A percentile compares a stretch with the other conserved stretches of the same genome.
Conservation (phyloP, 2,888 invertebrate species). For the Apotomis capreana region DNA sequence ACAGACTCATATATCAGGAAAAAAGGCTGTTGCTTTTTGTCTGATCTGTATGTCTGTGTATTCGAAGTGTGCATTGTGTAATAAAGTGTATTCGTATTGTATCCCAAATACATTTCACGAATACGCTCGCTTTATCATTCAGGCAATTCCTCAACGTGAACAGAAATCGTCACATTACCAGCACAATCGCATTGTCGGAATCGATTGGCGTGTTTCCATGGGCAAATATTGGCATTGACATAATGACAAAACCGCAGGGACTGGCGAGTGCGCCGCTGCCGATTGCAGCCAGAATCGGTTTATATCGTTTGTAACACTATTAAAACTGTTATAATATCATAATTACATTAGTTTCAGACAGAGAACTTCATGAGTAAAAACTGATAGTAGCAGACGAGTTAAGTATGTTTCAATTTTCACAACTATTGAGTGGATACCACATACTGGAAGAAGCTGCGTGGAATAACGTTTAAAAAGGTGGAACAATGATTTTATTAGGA, state of each 20-base stretch:
- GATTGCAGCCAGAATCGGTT: conserved; percentile 54
- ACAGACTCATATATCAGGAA: no score
- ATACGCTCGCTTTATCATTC: background rate
- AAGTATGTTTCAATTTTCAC: no score
- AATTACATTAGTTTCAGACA: conserved; percentile 6
- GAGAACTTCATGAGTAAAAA: no score
- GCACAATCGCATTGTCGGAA: conserved; percentile 41
- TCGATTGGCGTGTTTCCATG: conserved; percentile 60
- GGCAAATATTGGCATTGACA: conserved; percentile 75
- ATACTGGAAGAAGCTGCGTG: no score
- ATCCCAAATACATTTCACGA: background rate
- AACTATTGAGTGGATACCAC: no score
- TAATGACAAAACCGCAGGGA: conserved; percentile 77
- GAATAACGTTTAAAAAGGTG: no score
- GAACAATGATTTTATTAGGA: no score
- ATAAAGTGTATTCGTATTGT: background rate
- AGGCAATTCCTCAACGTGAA: conserved; percentile 10
- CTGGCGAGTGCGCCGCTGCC: conserved; percentile 60
- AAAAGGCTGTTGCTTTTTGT: no score
- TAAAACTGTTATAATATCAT: conserved; percentile 21
- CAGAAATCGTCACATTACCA: conserved; percentile 35
- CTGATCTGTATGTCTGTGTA: no score
- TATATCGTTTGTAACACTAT: conserved; percentile 30
- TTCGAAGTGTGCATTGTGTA: no score
- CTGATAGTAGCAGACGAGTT: no score